Conservation (phyloP, 2,888 invertebrate genomes). For the Glaucopsyche alexis region DNA sequence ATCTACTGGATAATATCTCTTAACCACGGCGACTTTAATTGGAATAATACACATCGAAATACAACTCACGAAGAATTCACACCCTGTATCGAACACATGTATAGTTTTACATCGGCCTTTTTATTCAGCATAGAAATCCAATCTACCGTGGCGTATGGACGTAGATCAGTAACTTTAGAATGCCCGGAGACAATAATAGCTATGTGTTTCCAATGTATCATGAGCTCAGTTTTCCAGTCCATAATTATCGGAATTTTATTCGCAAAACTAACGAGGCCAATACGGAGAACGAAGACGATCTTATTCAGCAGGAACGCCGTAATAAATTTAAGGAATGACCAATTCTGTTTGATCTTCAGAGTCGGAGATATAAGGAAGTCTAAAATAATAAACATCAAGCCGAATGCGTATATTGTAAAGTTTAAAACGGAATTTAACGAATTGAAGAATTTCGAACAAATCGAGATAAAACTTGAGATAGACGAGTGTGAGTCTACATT, state of each 20-base stretch:
- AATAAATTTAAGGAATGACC: slow-evolving; percentile 91
- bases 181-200: slow-evolving; percentile 96
- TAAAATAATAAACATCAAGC: slow-evolving; percentile 95
- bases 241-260: slow-evolving; percentile 93
- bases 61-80: slow-evolving; percentile 81
- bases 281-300: slow-evolving; percentile 95
- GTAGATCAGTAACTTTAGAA: slow-evolving; percentile 91
- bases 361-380: slow-evolving; percentile 97
- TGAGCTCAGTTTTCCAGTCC: slow-evolving; percentile 92
- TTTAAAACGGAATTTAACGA: slow-evolving; percentile 88
- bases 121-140: slow-evolving; percentile 98
- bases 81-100: slow-evolving; percentile 92
- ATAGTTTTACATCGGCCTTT: slow-evolving; percentile 94
- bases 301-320: slow-evolving; percentile 95
- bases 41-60: slow-evolving; percentile 81
- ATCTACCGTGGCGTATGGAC: slow-evolving; percentile 95
- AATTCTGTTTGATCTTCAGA: slow-evolving; percentile 92
- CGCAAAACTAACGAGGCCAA: slow-evolving; percentile 96
- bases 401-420: slow-evolving; percentile 90
- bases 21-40: slow-evolving; percentile 91
- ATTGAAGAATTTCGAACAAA: slow-evolving; percentile 88
- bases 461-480: slow-evolving; percentile 86
- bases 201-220: slow-evolving; percentile 97
- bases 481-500: slow-evolving; percentile 95
- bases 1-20: slow-evolving; percentile 95